Conservation (phyloP, 2,113 vertebrate species). For the Baryphthengus martii region DNA sequence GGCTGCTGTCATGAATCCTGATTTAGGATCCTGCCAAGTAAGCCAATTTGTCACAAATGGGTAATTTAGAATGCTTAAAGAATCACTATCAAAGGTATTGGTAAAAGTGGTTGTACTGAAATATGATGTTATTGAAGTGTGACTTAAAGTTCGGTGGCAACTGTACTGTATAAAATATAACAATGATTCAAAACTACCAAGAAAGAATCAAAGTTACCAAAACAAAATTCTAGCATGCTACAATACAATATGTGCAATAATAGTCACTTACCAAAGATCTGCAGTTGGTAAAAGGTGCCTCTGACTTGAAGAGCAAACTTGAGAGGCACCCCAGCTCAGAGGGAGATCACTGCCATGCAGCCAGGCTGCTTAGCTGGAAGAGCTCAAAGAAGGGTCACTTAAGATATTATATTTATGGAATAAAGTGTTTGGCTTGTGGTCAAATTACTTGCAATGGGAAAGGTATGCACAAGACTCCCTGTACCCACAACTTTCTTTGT, state of each 20-base stretch:
- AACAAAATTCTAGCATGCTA: background rate
- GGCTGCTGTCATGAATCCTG: background rate
- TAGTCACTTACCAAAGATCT: background rate
- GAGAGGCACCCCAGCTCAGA: background rate
- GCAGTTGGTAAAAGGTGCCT: background rate
- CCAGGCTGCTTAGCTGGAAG: background rate
- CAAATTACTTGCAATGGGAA: background rate
- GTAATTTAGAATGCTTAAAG: background rate
- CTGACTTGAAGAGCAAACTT: background rate
- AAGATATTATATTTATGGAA: background rate
- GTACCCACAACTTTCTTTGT: background rate
- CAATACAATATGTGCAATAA: rapidly evolving
- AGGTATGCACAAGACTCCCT: background rate
- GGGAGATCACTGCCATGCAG: background rate
- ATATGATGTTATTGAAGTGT: background rate
- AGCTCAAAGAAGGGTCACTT: background rate
- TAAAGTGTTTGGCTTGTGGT: background rate
- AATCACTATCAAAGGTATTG: background rate
- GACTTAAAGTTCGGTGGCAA: rapidly evolving
- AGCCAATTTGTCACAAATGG: background rate
- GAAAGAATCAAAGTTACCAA: background rate
- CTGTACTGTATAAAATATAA: background rate
- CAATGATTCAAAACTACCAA: background rate
- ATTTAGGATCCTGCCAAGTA: background rate
- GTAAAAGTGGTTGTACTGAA: background rate